These are phyloP conservation scores for Peromyscus leucopus DNA, from an alignment of 2,113 vertebrate species.

Conservation along the genomic window DNA sequence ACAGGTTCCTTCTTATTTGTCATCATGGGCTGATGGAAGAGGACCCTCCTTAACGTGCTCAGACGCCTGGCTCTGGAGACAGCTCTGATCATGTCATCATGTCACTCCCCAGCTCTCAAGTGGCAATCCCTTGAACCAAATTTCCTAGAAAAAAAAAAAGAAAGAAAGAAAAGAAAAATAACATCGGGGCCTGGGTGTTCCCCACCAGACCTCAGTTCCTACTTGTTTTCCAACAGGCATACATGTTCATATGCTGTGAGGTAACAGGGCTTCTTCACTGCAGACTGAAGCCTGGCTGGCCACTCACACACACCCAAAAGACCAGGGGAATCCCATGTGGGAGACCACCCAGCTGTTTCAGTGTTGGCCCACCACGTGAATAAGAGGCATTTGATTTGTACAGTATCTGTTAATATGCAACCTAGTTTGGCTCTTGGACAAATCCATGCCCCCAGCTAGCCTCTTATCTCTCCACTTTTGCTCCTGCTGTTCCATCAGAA, in stretches of 20 bases:
- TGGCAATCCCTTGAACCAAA: slow-evolving; percentile 58
- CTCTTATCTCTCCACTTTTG: background rate
- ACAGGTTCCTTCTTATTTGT: slow-evolving; percentile 81
- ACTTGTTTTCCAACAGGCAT: background rate
- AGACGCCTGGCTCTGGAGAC: slow-evolving; percentile 75
- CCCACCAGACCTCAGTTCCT: background rate
- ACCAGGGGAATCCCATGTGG: background rate
- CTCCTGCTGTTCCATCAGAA: background rate
- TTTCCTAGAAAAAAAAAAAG: slow-evolving; percentile 4
- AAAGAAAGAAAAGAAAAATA: background rate
- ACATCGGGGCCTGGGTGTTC: background rate
- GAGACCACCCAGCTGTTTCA: background rate
- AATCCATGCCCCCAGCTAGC: slow-evolving; percentile 5
- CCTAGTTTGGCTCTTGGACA: background rate
- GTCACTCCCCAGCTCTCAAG: slow-evolving; percentile 57
- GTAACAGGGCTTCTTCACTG: background rate
- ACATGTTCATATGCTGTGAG: background rate
- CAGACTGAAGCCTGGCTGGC: background rate
- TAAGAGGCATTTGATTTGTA: background rate
- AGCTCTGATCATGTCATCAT: background rate
- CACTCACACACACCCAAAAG: background rate
- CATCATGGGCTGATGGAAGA: slow-evolving; percentile 59
- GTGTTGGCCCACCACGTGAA: background rate
- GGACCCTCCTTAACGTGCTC: slow-evolving; percentile 36
- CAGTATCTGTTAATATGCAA: background rate